Conservation (phyloP, 2,113 vertebrate genomes). For the Aptenodytes patagonicus region DNA sequence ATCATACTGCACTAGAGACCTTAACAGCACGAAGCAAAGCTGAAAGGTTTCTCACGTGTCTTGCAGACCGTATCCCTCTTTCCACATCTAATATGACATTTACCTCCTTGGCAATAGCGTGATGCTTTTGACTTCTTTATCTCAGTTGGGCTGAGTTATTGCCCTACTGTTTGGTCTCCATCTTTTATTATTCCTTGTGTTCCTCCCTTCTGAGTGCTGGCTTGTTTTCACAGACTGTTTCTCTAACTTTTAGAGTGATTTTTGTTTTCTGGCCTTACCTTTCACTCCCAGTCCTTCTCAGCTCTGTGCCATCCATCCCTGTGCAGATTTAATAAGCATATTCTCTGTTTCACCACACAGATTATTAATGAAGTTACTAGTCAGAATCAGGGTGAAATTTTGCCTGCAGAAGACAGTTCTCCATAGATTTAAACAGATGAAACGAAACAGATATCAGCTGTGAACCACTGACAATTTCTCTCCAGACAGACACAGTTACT, state of each 20-base stretch:
- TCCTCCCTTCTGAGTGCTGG: not conserved
- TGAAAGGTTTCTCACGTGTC: not conserved
- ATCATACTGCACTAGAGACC: not conserved
- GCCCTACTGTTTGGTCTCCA: not conserved
- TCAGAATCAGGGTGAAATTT: not conserved
- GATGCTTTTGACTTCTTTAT: not conserved
- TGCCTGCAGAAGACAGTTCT: not conserved
- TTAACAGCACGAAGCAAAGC: rapidly evolving
- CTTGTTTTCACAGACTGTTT: not conserved
- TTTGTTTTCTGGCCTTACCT: not conserved
- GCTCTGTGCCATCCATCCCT: not conserved
- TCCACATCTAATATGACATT: not conserved
- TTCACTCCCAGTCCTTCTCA: not conserved
- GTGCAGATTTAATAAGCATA: not conserved
- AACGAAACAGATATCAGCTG: not conserved
- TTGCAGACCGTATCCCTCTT: not conserved
- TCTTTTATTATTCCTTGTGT: not conserved
- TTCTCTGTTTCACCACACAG: not conserved
- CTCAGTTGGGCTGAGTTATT: not conserved
- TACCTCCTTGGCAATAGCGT: not conserved
- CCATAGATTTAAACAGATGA: not conserved
- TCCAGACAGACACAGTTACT: not conserved
- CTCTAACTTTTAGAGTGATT: not conserved
- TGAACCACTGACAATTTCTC: not conserved
- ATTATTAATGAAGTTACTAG: not conserved